Base-by-base conservation (phyloP, 2,797 vertebrate genomes). In the Danio choprae region DNA sequence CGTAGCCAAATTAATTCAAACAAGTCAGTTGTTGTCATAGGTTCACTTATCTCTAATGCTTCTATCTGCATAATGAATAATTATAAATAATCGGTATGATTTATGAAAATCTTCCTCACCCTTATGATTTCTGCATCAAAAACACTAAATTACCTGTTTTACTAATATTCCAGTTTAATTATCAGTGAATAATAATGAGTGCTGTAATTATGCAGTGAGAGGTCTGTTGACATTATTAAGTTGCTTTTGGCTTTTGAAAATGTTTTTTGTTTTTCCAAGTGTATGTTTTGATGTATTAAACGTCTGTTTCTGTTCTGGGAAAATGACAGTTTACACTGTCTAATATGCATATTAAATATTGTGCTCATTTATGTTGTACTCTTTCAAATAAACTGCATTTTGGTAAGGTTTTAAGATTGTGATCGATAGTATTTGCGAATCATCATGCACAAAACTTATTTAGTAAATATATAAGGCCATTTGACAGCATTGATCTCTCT, bases 1-100 rank as follows among this genome's bases (percentile, higher is more conserved):
- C n/a, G 64, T 41, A 64, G 22, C 7, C 22, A 53, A 68, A 68
- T 68, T 7, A 68, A 46, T 67, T 20, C 1, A 51, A 58, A 68
- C 18, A 59, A 68, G 22, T 65, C 13, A 43, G 9, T 55, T 65
- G 72, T 63, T 63, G 38, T 68, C 53, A 58, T 43, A n/a, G 0
- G 5, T 68, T 77, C 7, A 68, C 68, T 77, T 75, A 18, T 53
- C 16, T 15, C 29, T 44, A 46, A 58, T 48, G 12, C 53, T 58
- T 58, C 12, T 38, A 15, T 68, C 41, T 58, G 51, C 41, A 59
- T 77, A 46, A 48, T 77, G n/a, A 55, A 51, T 51, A 38, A 67
- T 77, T 77, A 67, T 44, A 10, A 77, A 77, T 59, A 59, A 77
- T 16, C 4, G 41, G 20, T 46, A 58, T 68, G 16, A 77, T 65